These are phyloP conservation scores for Notarius lentiginosus DNA, from an alignment of 2,113 vertebrate genomes.

Conservation along the genomic window DNA sequence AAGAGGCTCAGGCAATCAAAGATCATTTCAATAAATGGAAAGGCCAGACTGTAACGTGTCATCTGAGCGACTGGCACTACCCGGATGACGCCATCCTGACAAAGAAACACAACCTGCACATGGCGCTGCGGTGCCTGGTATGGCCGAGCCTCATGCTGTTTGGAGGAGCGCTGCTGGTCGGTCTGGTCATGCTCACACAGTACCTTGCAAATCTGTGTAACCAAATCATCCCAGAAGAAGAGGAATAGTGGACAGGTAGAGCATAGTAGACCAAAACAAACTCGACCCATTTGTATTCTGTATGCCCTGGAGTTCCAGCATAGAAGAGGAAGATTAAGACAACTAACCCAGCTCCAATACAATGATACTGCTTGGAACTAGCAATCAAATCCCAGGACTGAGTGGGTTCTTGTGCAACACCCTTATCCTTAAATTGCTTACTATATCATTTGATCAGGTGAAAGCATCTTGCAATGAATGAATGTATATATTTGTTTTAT, in stretches of 20 bases:
- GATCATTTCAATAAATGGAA: slow-evolving; percentile 60
- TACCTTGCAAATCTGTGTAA: slow-evolving; percentile 68
- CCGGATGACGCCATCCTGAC: slow-evolving; percentile 66
- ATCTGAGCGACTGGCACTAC: slow-evolving; percentile 55
- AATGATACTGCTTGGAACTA: neutral
- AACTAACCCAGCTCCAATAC: neutral
- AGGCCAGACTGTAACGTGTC: slow-evolving; percentile 61
- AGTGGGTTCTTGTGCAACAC: neutral
- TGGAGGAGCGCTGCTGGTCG: slow-evolving; percentile 75
- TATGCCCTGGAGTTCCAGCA: slow-evolving; percentile 47
- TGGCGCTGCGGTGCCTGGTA: slow-evolving; percentile 68
- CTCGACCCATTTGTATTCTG: slow-evolving; percentile 57
- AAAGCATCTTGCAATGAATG: neutral
- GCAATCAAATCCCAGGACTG: neutral
- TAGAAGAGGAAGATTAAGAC: slow-evolving; percentile 13
- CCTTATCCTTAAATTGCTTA: neutral
- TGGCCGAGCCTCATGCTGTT: slow-evolving; percentile 79
- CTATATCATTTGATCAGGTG: neutral
- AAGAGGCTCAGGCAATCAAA: slow-evolving; percentile 68
- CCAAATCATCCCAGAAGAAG: slow-evolving; percentile 48
- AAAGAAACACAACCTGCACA: slow-evolving; percentile 64
- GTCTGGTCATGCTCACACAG: slow-evolving; percentile 79
- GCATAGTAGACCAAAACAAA: slow-evolving; percentile 39
- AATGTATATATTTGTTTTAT: neutral
- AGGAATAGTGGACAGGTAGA: slow-evolving; percentile 28